phyloP scores from a whole-genome alignment of 2,888 invertebrate genomes.

The Malacosoma neustria region DNA sequence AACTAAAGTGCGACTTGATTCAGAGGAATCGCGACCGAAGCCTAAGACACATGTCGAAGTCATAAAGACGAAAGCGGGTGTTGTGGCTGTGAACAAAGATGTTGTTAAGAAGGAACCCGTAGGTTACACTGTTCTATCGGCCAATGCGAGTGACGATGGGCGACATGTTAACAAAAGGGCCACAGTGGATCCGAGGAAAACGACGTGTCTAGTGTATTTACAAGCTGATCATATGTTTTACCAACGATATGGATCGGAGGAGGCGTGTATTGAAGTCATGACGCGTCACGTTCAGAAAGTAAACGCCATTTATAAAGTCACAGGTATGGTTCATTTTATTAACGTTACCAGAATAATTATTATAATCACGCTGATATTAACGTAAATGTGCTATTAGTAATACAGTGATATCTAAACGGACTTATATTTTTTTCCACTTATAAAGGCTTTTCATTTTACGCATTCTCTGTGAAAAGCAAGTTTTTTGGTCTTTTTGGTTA shows the following conservation, averaged over 20 bases:
- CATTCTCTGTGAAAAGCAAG: no score
- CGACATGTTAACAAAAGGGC: constrained; percentile 79
- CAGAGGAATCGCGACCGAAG: constrained; percentile 73
- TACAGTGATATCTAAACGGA: no score
- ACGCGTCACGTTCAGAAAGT: constrained; percentile 95
- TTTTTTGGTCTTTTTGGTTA: no score
- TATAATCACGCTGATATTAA: not conserved
- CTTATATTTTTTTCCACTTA: no score
- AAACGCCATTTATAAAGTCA: constrained; percentile 89
- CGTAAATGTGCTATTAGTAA: no score
- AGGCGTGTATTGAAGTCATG: constrained; percentile 96
- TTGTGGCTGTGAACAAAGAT: constrained; percentile 77
- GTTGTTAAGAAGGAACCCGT: constrained; percentile 76
- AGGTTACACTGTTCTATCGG: constrained; percentile 59
- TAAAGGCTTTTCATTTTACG: no score
- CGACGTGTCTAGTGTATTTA: constrained; percentile 95
- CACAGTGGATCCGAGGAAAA: constrained; percentile 88
- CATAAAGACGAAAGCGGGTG: constrained; percentile 78
- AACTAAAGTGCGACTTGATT: constrained; percentile 68
- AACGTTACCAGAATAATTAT: constrained; percentile 3
- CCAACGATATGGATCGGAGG: constrained; percentile 94
- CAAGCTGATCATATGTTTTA: constrained; percentile 98
- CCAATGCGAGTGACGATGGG: constrained; percentile 68
- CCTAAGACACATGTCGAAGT: constrained; percentile 81
- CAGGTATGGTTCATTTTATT: constrained; percentile 72